Evolutionary conservation across 2,888 invertebrate species (phyloP).

Genomic region (Didymodactylos carnosus): DNA sequence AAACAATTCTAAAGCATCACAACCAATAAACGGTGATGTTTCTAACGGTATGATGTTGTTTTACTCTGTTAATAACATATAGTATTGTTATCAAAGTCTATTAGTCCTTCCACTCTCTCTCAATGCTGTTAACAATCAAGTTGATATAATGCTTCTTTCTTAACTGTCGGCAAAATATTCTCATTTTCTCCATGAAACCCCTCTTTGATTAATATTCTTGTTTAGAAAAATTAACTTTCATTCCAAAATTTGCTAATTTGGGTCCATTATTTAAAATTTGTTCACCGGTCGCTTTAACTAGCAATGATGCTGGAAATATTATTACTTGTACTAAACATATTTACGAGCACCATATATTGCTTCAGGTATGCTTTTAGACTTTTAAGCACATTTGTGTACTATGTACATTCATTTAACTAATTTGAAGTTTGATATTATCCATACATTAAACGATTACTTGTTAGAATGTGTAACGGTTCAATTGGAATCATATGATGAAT

Average conservation of each 20-base stretch:
- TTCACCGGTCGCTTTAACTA: slow-evolving; percentile 63
- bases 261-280: slow-evolving; percentile 67
- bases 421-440: slow-evolving; percentile 68
- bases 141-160: too few species aligned
- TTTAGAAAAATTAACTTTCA: slow-evolving; percentile 49
- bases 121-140: too few species aligned
- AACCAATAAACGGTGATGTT: too few species aligned
- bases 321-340: slow-evolving; percentile 81
- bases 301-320: slow-evolving; percentile 90
- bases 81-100: too few species aligned
- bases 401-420: background rate
- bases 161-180: too few species aligned
- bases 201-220: too few species aligned
- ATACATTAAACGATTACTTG: slow-evolving; percentile 80
- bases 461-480: slow-evolving; percentile 74
- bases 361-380: slow-evolving; percentile 45
- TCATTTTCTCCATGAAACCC: too few species aligned
- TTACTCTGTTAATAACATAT: too few species aligned
- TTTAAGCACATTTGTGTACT: slow-evolving; percentile 8
- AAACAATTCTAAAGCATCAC: too few species aligned
- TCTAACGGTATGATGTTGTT: too few species aligned
- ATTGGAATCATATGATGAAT: slow-evolving; percentile 56
- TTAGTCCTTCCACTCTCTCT: too few species aligned
- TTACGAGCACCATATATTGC: slow-evolving; percentile 59
- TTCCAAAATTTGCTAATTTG: slow-evolving; percentile 51